These are phyloP conservation scores for Galbula dea DNA, from an alignment of 2,113 vertebrate species.

Conservation along the genomic window DNA sequence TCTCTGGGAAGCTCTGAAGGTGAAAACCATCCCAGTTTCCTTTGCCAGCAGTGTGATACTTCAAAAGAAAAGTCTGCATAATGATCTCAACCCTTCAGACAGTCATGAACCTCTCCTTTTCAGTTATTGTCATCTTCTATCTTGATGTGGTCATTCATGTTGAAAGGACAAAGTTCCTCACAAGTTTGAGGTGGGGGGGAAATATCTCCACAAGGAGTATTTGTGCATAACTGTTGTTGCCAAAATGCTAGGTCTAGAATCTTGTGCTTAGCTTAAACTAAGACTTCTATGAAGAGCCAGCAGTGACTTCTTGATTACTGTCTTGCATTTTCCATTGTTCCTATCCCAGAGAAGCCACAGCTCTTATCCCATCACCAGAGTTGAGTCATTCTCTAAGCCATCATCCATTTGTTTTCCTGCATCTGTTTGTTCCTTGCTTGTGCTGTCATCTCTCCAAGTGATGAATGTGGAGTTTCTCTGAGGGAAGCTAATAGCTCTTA, in stretches of 20 bases:
- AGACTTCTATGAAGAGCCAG: neutral
- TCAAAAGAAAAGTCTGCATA: neutral
- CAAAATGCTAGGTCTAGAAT: neutral
- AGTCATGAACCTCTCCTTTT: neutral
- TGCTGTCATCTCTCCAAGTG: neutral
- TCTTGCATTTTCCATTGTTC: neutral
- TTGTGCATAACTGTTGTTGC: neutral
- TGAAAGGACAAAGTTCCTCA: neutral
- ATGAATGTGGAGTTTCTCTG: neutral
- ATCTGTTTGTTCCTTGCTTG: neutral
- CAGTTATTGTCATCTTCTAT: neutral
- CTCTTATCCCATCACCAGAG: neutral
- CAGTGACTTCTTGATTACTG: neutral
- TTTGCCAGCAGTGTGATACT: neutral
- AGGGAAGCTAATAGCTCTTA: neutral
- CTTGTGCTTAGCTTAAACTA: neutral
- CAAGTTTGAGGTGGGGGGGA: neutral
- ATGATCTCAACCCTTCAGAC: neutral
- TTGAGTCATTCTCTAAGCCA: neutral
- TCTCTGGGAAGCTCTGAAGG: slow-evolving; percentile 1
- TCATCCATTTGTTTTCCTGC: neutral
- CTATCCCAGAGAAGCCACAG: neutral
- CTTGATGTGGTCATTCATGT: neutral
- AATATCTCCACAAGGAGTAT: neutral
- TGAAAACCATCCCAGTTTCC: neutral